These are phyloP conservation scores for Oryzias dopingdopingensis DNA, from an alignment of 2,797 vertebrate species.

Conservation along the genomic window DNA sequence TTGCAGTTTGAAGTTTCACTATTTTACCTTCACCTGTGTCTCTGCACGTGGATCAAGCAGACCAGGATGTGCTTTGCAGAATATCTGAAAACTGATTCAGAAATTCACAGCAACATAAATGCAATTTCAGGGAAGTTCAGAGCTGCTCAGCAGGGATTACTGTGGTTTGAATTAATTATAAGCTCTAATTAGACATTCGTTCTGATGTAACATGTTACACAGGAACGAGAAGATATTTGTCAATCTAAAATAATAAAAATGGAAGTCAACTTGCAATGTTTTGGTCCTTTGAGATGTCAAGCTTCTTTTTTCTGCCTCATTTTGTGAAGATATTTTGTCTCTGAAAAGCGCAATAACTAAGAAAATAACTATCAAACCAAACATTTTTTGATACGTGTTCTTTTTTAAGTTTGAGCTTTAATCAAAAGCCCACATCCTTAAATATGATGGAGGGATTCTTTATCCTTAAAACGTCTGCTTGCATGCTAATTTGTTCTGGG, in stretches of 20 bases:
- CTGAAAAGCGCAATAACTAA: slow-evolving; percentile 38
- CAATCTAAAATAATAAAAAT: slow-evolving; percentile 68
- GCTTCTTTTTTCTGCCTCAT: slow-evolving; percentile 42
- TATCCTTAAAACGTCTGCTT: no score
- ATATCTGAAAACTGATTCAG: no score
- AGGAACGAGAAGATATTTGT: slow-evolving; percentile 55
- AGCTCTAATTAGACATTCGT: slow-evolving; percentile 56
- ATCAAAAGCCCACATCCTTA: no score
- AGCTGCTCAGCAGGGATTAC: slow-evolving; percentile 46
- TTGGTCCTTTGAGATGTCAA: slow-evolving; percentile 48
- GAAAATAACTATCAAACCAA: slow-evolving; percentile 11
- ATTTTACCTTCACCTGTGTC: no score
- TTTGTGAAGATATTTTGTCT: slow-evolving; percentile 54
- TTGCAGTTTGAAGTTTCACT: no score
- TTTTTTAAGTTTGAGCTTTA: neutral
- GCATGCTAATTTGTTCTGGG: no score
- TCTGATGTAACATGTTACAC: slow-evolving; percentile 59
- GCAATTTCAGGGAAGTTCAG: slow-evolving; percentile 34
- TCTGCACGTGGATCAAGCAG: no score
- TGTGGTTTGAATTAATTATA: slow-evolving; percentile 41
- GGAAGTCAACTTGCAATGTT: slow-evolving; percentile 37
- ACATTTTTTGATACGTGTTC: neutral
- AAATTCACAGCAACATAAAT: no score
- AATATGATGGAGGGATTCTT: no score
- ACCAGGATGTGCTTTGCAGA: no score